Evolutionary conservation across 2,113 vertebrate species (phyloP), one percentile per base, ranked within the genome.

Genomic region (Lepus europaeus): DNA sequence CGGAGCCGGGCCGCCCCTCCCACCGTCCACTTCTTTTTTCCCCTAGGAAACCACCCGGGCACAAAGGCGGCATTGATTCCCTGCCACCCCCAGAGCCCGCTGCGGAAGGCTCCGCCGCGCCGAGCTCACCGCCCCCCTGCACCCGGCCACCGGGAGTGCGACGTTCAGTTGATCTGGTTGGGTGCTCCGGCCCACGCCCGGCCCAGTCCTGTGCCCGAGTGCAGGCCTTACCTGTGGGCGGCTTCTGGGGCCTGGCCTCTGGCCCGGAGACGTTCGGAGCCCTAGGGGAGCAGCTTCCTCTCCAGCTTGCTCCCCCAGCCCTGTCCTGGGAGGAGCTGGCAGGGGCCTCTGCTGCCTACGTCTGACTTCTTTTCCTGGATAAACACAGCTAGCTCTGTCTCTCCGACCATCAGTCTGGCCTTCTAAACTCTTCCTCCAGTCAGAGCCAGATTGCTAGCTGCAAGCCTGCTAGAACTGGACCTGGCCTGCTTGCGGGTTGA

Each of bases 321-420:
- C 88, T 17, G 93, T 63, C 59, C 91, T 64, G 97, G 97, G 97
- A 97, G 97, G 96, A 97, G 96, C 90, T 95, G 95, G 96, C 97
- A 92, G 95, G 82, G 95, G 81, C 89, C 93, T 61, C 84, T 0
- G 51, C n/a, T 83, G 96, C 85, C 90, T 95, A 95, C 81, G 69
- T 84, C 77, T 12, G 78, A 96, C 88, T 94, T 96, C 63, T 96
- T 96, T 97, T 96, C 97, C 96, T 97, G 97, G 79, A 97, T 94
- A 97, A 97, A 97, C 95, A 97, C 88, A 90, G 77, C 61, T 87
- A 90, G 77, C 61, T 87, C 93, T 95, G 95, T 97, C 86, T 96
- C 86, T 27, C 45, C 2, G 45, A 79, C 64, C 79, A 76, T 96
- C 92, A 90, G 78, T 45, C 84, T 1, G 8, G 82, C 79, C 86